phyloP scores from a whole-genome alignment of 35 echinoderm and acorn worm species.

The Nesometra sesokonis region DNA sequence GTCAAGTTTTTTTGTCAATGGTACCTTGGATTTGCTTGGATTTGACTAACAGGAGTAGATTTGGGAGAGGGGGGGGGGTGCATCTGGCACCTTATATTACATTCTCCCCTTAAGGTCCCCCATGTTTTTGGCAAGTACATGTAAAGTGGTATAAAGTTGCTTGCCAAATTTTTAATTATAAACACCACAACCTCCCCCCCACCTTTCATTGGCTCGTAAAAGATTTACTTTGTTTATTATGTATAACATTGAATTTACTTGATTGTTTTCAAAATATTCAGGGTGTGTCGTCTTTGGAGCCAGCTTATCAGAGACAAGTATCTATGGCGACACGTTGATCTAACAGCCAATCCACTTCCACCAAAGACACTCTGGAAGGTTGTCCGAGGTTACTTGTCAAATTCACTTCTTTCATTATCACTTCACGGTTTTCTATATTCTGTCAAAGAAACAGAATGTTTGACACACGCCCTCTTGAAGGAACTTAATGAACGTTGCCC shows the following conservation, averaged over 20 bases:
- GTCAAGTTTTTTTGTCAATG: too few relatives aligned
- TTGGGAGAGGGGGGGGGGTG: too few relatives aligned
- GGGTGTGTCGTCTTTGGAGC: constrained; percentile 52
- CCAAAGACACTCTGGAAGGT: constrained; percentile 45
- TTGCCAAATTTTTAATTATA: too few relatives aligned
- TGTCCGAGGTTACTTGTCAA: constrained; percentile 47
- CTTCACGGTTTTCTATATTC: constrained; percentile 44
- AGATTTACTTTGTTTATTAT: too few relatives aligned
- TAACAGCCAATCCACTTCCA: constrained; percentile 19
- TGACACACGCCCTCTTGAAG: constrained; percentile 39
- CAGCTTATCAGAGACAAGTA: constrained; percentile 39
- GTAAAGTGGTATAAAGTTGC: too few relatives aligned
- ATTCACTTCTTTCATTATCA: constrained; percentile 18
- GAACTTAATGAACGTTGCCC: constrained; percentile 43
- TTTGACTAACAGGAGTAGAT: too few relatives aligned
- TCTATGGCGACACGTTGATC: constrained; percentile 44
- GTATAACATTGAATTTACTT: constrained; percentile 15
- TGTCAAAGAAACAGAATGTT: constrained; percentile 47
- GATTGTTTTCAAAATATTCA: constrained; percentile 21
- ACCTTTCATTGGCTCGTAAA: too few relatives aligned
- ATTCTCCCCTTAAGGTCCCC: too few relatives aligned
- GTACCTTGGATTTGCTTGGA: too few relatives aligned
- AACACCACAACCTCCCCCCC: too few relatives aligned
- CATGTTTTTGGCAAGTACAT: too few relatives aligned
- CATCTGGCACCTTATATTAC: too few relatives aligned